Percentiles rank a stretch among this genome's conserved stretches.
These are phyloP conservation scores for Lepeophtheirus salmonis DNA, from an alignment of 1,140 invertebrate species.

Conservation along the genomic window DNA sequence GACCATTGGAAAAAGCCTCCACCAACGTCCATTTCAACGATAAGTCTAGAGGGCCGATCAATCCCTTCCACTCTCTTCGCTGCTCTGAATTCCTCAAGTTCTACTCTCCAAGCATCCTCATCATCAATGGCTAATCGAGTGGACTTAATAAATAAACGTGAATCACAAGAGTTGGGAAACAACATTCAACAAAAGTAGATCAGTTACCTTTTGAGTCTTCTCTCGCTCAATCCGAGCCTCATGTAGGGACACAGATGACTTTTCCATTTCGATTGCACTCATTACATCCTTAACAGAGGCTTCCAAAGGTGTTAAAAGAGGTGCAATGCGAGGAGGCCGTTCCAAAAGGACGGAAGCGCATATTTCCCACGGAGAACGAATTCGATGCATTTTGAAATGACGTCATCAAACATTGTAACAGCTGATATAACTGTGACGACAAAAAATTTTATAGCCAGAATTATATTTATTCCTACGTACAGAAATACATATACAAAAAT, in stretches of 20 bases:
- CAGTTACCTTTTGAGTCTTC: neutral
- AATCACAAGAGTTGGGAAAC: too few relatives aligned
- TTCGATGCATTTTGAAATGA: neutral
- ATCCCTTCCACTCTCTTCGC: neutral
- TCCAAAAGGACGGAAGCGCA: neutral
- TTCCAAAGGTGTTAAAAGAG: neutral
- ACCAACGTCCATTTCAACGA: neutral
- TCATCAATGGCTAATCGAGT: neutral
- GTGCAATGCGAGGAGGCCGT: neutral
- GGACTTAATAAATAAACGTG: neutral
- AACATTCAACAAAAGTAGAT: too few relatives aligned
- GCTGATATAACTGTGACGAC: too few relatives aligned
- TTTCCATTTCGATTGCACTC: neutral
- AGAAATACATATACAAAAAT: too few relatives aligned
- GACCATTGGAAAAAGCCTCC: neutral
- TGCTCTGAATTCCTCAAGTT: neutral
- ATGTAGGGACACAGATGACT: neutral
- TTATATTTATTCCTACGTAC: too few relatives aligned
- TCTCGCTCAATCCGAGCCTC: neutral
- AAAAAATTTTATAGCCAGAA: too few relatives aligned
- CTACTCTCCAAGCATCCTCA: neutral
- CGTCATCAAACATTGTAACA: too few relatives aligned
- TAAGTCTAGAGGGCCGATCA: neutral
- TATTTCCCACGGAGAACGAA: neutral
- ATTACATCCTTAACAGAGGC: neutral